Conservation (phyloP, 2,888 invertebrate species). For the Stenotaenia linearis region DNA sequence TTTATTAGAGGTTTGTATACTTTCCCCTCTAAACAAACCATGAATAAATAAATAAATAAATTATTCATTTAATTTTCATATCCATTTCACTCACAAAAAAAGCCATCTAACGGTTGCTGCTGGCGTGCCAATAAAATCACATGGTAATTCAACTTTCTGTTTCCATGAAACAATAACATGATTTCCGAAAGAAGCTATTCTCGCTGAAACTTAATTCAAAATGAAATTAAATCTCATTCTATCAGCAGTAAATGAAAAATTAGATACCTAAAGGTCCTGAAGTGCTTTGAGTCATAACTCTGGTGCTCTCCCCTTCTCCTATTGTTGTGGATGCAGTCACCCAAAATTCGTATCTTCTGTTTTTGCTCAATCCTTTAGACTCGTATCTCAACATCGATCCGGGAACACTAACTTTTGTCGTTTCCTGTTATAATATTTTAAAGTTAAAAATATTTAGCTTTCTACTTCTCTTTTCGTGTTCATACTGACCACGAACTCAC, state of each 20-base stretch:
- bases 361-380: constrained; percentile 41
- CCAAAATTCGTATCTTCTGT: constrained; percentile 44
- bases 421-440: background rate
- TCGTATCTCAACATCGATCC: constrained; percentile 39
- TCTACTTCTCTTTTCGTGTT: background rate
- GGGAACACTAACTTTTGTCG: constrained; percentile 24
- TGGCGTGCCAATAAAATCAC: constrained; percentile 46
- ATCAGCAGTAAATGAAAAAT: background rate
- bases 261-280: constrained; percentile 37
- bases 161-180: constrained; percentile 43
- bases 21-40: background rate
- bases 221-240: background rate
- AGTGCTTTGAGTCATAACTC: constrained; percentile 43
- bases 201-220: constrained; percentile 42
- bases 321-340: constrained; percentile 46
- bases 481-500: constrained; percentile 27
- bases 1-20: background rate
- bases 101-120: constrained; percentile 44
- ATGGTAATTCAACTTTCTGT: constrained; percentile 44
- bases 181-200: constrained; percentile 46
- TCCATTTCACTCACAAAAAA: constrained; percentile 34
- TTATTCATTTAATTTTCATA: background rate
- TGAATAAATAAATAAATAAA: background rate
- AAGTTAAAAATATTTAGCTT: background rate
- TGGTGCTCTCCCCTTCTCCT: constrained; percentile 46